These are phyloP conservation scores for Gavialis gangeticus DNA, from an alignment of 2,113 vertebrate genomes.

Conservation along the genomic window DNA sequence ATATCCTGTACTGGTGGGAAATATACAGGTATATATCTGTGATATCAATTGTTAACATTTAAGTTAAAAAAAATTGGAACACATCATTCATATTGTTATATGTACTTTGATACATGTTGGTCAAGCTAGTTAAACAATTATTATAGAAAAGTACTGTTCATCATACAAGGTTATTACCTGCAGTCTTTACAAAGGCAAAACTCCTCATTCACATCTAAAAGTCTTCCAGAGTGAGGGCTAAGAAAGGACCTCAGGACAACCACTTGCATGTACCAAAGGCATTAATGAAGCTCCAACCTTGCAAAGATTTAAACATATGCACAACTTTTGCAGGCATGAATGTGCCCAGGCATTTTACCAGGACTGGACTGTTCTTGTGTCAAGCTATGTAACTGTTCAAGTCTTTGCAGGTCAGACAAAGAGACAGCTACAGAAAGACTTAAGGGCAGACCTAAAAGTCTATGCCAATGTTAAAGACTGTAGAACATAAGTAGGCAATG, in stretches of 20 bases:
- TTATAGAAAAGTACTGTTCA: slow-evolving; percentile 11
- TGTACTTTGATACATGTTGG: not conserved
- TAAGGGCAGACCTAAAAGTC: not conserved
- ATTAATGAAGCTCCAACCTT: not conserved
- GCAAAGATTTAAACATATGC: not conserved
- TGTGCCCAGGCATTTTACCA: not conserved
- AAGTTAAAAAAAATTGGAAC: not conserved
- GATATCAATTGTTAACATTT: not conserved
- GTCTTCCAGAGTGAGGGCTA: not conserved
- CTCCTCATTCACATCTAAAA: not conserved
- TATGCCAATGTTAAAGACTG: not conserved
- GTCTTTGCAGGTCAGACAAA: not conserved
- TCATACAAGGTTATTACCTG: not conserved
- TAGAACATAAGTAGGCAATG: not conserved
- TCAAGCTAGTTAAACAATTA: not conserved
- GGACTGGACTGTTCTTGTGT: not conserved
- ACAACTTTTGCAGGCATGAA: not conserved
- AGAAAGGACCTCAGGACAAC: not conserved
- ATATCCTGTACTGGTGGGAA: not conserved
- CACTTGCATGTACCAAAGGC: not conserved
- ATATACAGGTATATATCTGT: not conserved
- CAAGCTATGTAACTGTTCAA: slow-evolving; percentile 19
- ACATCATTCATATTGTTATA: not conserved
- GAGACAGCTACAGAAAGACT: not conserved
- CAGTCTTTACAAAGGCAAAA: not conserved